Conservation (phyloP, 2,113 vertebrate species). For the Orthonyx spaldingii region DNA sequence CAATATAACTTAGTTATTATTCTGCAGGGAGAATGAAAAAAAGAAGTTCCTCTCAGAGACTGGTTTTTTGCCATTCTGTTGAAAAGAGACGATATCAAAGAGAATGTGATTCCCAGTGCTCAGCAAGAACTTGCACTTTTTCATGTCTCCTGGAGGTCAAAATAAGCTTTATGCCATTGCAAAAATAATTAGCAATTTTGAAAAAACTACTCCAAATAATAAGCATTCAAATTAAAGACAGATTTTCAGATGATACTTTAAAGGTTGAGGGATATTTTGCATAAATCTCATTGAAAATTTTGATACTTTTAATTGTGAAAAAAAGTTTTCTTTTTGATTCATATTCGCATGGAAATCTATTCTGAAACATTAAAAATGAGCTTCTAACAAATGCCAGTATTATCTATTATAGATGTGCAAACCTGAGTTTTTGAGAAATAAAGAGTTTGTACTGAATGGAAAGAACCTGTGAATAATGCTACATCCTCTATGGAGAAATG, state of each 20-base stretch:
- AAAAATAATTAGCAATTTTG: not conserved
- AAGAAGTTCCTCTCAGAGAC: not conserved
- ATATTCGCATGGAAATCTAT: not conserved
- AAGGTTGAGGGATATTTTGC: not conserved
- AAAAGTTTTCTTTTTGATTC: not conserved
- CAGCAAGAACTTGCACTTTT: not conserved
- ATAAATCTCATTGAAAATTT: not conserved
- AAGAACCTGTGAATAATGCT: not conserved
- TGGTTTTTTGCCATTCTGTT: not conserved
- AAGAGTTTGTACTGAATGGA: not conserved
- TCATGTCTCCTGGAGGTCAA: not conserved
- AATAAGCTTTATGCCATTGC: not conserved
- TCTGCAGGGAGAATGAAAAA: not conserved
- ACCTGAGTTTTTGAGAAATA: not conserved
- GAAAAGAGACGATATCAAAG: not conserved
- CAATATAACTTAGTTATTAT: not conserved
- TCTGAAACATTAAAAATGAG: not conserved
- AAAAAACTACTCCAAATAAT: not conserved
- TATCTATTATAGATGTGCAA: not conserved
- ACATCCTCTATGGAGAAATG: not conserved
- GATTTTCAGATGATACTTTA: not conserved
- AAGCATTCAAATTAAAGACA: not conserved
- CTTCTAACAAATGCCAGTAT: not conserved
- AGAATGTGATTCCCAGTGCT: not conserved
- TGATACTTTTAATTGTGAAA: not conserved